These are phyloP conservation scores for Spilosoma lubricipeda DNA, from an alignment of 2,888 invertebrate species.

Conservation along the genomic window DNA sequence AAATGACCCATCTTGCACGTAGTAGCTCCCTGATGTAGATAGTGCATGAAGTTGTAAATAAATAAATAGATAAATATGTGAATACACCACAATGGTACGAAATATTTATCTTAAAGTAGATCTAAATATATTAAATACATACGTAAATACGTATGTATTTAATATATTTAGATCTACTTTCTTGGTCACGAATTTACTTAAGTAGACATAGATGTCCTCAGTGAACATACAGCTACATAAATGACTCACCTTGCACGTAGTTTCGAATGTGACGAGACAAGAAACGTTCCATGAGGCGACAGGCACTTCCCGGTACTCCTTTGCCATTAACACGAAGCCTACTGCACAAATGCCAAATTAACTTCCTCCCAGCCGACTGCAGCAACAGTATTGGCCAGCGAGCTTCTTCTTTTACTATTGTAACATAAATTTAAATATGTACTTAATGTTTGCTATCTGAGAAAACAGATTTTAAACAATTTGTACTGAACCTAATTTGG, in stretches of 20 bases:
- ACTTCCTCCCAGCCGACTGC: constrained; percentile 41
- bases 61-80: no score
- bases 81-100: no score
- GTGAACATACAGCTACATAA: not conserved
- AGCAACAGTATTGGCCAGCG: constrained; percentile 48
- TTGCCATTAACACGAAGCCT: constrained; percentile 47
- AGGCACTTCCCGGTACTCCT: constrained; percentile 66
- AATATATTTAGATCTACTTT: not conserved
- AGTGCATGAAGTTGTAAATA: no score
- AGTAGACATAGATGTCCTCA: not conserved
- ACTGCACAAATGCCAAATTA: constrained; percentile 58
- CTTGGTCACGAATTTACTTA: not conserved
- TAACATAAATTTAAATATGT: not conserved
- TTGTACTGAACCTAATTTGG: not conserved
- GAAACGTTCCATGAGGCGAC: constrained; percentile 64
- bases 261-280: constrained; percentile 40
- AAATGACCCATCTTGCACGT: constrained; percentile 42
- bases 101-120: no score
- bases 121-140: no score
- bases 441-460: not conserved
- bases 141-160: no score
- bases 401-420: constrained; percentile 34
- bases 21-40: no score
- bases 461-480: not conserved
- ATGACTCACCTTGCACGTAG: constrained; percentile 43